Evolutionary conservation across 2,797 vertebrate species (phyloP).

Genomic region (Sternarchorhynchus goeldii): DNA sequence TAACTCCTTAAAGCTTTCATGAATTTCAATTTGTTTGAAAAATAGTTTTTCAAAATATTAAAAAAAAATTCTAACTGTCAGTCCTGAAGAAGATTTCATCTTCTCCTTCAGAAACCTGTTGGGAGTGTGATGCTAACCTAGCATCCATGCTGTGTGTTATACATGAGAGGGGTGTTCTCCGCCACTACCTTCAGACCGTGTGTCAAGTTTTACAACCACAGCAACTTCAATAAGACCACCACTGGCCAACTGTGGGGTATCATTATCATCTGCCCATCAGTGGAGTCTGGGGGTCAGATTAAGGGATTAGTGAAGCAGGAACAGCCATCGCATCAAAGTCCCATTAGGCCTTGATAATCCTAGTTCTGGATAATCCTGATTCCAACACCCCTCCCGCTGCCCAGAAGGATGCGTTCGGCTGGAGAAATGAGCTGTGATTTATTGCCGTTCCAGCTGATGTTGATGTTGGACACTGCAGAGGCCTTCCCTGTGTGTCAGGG

Average conservation of each 20-base stretch:
- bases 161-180: constrained; percentile 6
- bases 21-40: too few relatives aligned
- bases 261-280: background rate
- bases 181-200: constrained; percentile 7
- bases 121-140: constrained; percentile 9
- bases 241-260: background rate
- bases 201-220: constrained; percentile 39
- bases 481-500: background rate
- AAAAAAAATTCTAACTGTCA: background rate
- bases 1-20: too few relatives aligned
- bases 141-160: constrained; percentile 30
- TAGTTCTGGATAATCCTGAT: constrained; percentile 5
- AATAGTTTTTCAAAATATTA: too few relatives aligned
- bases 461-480: background rate
- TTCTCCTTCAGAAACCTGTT: background rate
- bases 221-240: constrained; percentile 18
- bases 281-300: background rate
- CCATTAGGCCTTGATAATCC: constrained; percentile 6
- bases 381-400: background rate
- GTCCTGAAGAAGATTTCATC: background rate
- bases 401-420: background rate
- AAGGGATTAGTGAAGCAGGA: background rate
- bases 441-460: background rate
- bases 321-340: background rate
- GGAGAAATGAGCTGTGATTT: background rate